A percentile compares a stretch with the other conserved stretches of the same genome.
Evolutionary conservation across 2,797 vertebrate genomes (phyloP).

Genomic region (Borostomias antarcticus): DNA sequence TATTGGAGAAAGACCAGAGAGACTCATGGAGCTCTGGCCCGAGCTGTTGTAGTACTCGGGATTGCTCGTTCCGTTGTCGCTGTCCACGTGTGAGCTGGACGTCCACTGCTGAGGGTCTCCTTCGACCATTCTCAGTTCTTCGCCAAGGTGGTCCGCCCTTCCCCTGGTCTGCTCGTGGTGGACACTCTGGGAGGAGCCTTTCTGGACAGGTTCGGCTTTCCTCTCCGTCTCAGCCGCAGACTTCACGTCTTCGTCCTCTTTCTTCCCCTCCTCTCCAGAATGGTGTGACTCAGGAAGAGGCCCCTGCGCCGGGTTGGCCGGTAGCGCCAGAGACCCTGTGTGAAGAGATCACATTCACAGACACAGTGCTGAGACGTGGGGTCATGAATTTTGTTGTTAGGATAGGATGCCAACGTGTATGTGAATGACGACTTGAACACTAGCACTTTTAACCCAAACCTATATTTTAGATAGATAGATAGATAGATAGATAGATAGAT

Average conservation of each 20-base stretch:
- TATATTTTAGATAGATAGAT: too few relatives aligned
- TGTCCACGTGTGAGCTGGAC: constrained; percentile 43
- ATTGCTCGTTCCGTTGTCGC: constrained; percentile 25
- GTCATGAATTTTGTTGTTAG: too few relatives aligned
- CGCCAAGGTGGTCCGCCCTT: constrained; percentile 1
- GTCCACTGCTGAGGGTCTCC: constrained; percentile 47
- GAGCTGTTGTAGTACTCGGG: constrained; percentile 39
- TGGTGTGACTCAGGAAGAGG: neutral
- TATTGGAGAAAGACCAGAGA: constrained; percentile 32
- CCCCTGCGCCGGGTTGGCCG: constrained; percentile 1
- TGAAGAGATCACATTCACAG: neutral
- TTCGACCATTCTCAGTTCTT: constrained; percentile 30
- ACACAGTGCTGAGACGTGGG: neutral
- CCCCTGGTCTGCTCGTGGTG: constrained; percentile 24
- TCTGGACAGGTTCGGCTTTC: constrained; percentile 59
- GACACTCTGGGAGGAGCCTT: constrained; percentile 9
- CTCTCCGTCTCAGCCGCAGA: constrained; percentile 24
- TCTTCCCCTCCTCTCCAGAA: constrained; percentile 17
- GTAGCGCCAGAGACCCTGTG: neutral
- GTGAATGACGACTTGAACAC: neutral
- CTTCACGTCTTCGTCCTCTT: constrained; percentile 6
- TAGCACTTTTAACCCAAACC: neutral
- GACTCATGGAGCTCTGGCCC: constrained; percentile 28
- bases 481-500: too few relatives aligned
- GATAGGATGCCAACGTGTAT: too few relatives aligned